Conservation (phyloP, 2,797 vertebrate genomes). For the Eutrigla gurnardus region DNA sequence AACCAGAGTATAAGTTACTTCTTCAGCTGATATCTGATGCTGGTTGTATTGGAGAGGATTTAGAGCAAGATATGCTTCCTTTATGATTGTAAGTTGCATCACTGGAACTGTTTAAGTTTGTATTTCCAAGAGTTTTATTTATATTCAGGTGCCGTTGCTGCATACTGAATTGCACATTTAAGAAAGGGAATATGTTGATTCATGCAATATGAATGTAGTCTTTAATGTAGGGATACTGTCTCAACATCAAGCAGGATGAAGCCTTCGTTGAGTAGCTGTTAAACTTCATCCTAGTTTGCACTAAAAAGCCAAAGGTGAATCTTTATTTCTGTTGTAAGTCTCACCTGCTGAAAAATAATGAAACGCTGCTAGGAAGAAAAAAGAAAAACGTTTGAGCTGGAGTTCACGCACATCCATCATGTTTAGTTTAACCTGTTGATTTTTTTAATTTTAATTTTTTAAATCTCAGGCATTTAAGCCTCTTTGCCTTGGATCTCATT, state of each 20-base stretch:
- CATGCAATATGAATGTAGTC: slow-evolving; percentile 60
- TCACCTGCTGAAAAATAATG: slow-evolving; percentile 17
- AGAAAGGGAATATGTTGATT: slow-evolving; percentile 10
- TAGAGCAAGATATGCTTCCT: slow-evolving; percentile 28
- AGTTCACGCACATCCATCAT: slow-evolving; percentile 15
- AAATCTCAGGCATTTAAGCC: slow-evolving; percentile 61
- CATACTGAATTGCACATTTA: slow-evolving; percentile 70
- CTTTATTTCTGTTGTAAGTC: slow-evolving; percentile 7
- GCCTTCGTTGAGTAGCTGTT: slow-evolving; percentile 46
- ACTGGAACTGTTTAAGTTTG: slow-evolving; percentile 46
- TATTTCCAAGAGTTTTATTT: slow-evolving; percentile 38
- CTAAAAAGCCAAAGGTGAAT: slow-evolving; percentile 53
- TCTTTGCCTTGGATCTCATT: slow-evolving; percentile 52
- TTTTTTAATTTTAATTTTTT: slow-evolving; percentile 25
- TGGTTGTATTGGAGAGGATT: slow-evolving; percentile 21
- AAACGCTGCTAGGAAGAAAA: slow-evolving; percentile 37
- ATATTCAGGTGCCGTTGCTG: slow-evolving; percentile 42
- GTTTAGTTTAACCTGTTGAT: slow-evolving; percentile 18
- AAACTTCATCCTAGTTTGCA: slow-evolving; percentile 55
- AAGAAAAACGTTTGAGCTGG: slow-evolving; percentile 7
- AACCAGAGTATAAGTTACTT: slow-evolving; percentile 2
- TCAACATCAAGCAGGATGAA: slow-evolving; percentile 34
- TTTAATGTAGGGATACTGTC: slow-evolving; percentile 20
- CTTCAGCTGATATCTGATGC: slow-evolving; percentile 1
- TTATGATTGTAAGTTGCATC: slow-evolving; percentile 45